A percentile compares a stretch with the other conserved stretches of the same genome.
Evolutionary conservation across 2,888 invertebrate genomes (phyloP).

Genomic region (Vesta saturnalis): DNA sequence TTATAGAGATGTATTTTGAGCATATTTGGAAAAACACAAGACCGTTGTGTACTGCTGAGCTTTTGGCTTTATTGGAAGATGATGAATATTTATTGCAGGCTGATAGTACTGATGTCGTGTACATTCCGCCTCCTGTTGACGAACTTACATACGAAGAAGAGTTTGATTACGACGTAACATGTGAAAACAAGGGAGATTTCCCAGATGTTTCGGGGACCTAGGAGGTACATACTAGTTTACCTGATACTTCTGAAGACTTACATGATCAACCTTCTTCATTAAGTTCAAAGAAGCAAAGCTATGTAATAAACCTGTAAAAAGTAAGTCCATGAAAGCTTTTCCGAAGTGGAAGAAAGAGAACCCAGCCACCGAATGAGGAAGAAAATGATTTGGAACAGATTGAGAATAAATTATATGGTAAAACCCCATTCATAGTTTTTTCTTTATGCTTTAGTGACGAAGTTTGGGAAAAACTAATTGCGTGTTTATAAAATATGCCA

Average conservation of each 20-base stretch:
- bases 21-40: slow-evolving; percentile 2
- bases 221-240: slow-evolving; percentile 5
- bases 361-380: no score
- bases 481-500: background rate
- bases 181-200: slow-evolving; percentile 8
- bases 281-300: slow-evolving; percentile 1
- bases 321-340: background rate
- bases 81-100: slow-evolving; percentile 17
- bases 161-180: slow-evolving; percentile 16
- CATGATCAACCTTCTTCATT: background rate
- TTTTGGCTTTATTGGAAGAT: slow-evolving; percentile 19
- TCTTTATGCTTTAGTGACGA: background rate
- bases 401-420: no score
- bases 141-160: slow-evolving; percentile 19
- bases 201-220: slow-evolving; percentile 19
- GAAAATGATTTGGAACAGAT: no score
- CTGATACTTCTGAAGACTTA: background rate
- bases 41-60: slow-evolving; percentile 17
- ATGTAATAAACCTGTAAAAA: background rate
- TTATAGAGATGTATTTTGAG: slow-evolving; percentile 15
- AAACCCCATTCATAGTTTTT: background rate
- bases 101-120: slow-evolving; percentile 15
- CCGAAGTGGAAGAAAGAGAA: background rate
- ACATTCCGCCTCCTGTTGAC: slow-evolving; percentile 22
- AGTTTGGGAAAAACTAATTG: background rate